Base-by-base conservation (phyloP, 2,113 vertebrate genomes). In the Tupaia chinensis region DNA sequence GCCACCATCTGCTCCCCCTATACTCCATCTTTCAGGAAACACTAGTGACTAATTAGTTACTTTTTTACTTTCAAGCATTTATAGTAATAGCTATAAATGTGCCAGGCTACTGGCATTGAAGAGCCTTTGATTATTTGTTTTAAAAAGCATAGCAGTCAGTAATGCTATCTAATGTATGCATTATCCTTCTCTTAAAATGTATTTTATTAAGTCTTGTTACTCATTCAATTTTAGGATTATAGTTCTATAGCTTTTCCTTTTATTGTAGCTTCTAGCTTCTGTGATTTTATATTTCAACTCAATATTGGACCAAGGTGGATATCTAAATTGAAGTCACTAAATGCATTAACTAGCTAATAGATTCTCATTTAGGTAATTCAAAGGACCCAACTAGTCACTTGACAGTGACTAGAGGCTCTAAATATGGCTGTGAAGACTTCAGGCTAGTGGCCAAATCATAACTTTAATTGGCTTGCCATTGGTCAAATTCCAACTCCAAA, bases 21-120 rank as follows among this genome's bases (percentile, higher is more conserved):
- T 44, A 44, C 44, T 5, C 5, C 44, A 44, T 44, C 44, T 44
- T 44, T 44, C 44, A 44, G 44, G 44, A 44, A 44, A 44, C 44
- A 44, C 44, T 44, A 44, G 20, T 78, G 15, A 78, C 9, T 27
- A 25, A 58, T 34, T 74, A 22, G 4, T 53, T 82, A 70, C 17
- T 90, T 90, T 84, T 92, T 93, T 88, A 83, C 56, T 85, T 92
- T 92, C 22, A 84, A 85, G 58, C 15, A 95, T 87, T 92, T 20
- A 65, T 68, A 87, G n/a, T 32, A 34, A 82, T 4, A 53, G 11
- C 16, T 73, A 32, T 32, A 32, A 32, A 32, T 32, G 68, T 72
- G 54, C 6, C 81, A 25, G 65, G 23, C 11, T 81, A 29, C 17
- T 85, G 74, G n/a, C 22, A n/a, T 82, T 69, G 69, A 87, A 84